These are phyloP conservation scores for Ardeotis arabs DNA, from an alignment of 2,113 vertebrate genomes.

Conservation along the genomic window DNA sequence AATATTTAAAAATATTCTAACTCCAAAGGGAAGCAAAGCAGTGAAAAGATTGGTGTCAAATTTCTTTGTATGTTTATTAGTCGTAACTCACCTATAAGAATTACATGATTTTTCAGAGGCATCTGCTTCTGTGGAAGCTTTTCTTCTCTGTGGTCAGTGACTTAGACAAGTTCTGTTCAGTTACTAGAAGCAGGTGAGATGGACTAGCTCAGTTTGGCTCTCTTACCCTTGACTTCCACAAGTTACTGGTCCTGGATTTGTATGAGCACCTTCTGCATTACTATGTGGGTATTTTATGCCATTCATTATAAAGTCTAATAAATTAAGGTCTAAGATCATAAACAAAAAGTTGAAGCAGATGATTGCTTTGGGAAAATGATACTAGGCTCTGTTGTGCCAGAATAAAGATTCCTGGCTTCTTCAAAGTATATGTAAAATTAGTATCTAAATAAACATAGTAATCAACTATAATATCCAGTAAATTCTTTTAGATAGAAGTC, in stretches of 20 bases:
- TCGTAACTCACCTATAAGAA: neutral
- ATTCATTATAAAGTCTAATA: neutral
- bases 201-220: neutral
- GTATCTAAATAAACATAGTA: neutral
- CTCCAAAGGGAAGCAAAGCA: neutral
- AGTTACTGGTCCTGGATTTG: neutral
- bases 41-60: neutral
- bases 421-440: neutral
- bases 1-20: neutral
- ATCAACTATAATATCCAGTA: neutral
- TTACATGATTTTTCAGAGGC: neutral
- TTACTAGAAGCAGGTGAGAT: neutral
- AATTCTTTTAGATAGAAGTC: neutral
- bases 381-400: neutral
- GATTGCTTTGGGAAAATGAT: neutral
- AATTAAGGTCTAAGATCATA: neutral
- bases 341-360: neutral
- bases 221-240: neutral
- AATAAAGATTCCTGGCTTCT: neutral
- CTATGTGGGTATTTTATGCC: neutral
- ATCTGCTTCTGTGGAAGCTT: neutral
- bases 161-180: neutral
- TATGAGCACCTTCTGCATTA: neutral
- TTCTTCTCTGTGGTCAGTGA: neutral
- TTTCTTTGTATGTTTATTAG: neutral